A percentile compares a stretch with the other conserved stretches of the same genome.
Conservation (phyloP, 2,113 vertebrate genomes). For the Festucalex cinctus region DNA sequence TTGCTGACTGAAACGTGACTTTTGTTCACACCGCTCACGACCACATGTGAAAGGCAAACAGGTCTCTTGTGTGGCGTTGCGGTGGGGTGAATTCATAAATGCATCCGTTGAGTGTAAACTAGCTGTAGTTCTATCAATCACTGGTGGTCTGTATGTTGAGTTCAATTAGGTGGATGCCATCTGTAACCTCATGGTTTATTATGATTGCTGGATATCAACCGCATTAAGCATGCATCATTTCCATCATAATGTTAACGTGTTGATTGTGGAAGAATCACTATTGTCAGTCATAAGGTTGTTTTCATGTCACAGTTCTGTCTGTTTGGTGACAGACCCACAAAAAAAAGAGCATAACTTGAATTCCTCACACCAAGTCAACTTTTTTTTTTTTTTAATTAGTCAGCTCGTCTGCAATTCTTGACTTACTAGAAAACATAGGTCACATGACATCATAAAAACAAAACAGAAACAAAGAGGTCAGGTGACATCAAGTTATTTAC, state of each 20-base stretch:
- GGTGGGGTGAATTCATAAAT: slow-evolving; percentile 1
- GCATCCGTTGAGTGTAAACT: slow-evolving; percentile 4
- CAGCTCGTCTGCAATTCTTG: background rate
- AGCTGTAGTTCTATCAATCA: background rate
- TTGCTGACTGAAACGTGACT: slow-evolving; percentile 12
- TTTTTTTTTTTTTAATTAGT: too few relatives aligned
- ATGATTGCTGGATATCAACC: background rate
- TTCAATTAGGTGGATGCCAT: slow-evolving; percentile 22
- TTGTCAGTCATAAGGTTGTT: background rate
- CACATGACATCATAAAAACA: too few relatives aligned
- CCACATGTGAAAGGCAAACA: slow-evolving; percentile 22
- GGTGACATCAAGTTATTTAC: too few relatives aligned
- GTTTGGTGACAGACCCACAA: background rate
- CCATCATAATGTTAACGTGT: background rate
- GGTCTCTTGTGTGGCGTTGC: slow-evolving; percentile 20
- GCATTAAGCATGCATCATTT: background rate
- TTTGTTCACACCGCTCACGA: slow-evolving; percentile 14
- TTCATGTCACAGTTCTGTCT: background rate
- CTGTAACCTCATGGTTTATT: background rate
- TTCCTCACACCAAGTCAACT: background rate
- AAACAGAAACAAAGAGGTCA: too few relatives aligned
- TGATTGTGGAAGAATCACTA: background rate
- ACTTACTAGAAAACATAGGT: background rate
- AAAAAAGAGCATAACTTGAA: background rate
- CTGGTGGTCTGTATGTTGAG: slow-evolving; percentile 18